A percentile compares a stretch with the other conserved stretches of the same genome.
Conservation (phyloP, 2,113 vertebrate genomes). For the Microcebus jonahi region DNA sequence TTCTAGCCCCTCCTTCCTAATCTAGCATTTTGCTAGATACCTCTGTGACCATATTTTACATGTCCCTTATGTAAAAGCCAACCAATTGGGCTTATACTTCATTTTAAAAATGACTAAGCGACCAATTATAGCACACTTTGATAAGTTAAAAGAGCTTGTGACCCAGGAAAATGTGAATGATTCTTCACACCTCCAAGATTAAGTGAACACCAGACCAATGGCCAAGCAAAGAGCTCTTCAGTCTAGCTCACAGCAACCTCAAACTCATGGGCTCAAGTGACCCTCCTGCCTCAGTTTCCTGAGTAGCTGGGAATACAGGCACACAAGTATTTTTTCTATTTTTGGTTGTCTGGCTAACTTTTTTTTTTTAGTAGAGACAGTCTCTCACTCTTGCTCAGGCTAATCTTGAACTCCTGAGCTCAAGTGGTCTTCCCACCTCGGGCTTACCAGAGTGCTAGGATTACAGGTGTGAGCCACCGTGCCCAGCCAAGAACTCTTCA, state of each 20-base stretch:
- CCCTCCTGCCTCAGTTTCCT: too few species aligned
- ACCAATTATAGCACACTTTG: not conserved
- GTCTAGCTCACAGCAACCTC: too few species aligned
- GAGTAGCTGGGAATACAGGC: too few species aligned
- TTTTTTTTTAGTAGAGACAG: too few species aligned
- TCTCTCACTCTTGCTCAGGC: too few species aligned
- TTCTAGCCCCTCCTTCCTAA: not conserved
- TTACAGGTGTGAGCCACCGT: too few species aligned
- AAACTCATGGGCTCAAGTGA: too few species aligned
- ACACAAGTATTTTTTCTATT: too few species aligned
- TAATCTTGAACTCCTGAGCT: too few species aligned
- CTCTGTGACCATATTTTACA: not conserved
- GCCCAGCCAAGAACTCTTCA: not conserved
- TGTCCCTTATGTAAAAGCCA: not conserved
- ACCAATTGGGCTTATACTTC: not conserved
- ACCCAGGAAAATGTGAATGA: not conserved
- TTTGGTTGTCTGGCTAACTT: too few species aligned
- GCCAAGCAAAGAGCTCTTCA: not conserved
- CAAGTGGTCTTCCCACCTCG: too few species aligned
- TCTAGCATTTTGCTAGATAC: not conserved
- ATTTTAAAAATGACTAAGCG: not conserved
- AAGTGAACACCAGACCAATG: not conserved
- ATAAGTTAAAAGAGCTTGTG: not conserved
- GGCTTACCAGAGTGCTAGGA: too few species aligned
- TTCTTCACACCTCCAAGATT: not conserved